Conservation (phyloP, 2,797 vertebrate species). For the Morus bassanus region DNA sequence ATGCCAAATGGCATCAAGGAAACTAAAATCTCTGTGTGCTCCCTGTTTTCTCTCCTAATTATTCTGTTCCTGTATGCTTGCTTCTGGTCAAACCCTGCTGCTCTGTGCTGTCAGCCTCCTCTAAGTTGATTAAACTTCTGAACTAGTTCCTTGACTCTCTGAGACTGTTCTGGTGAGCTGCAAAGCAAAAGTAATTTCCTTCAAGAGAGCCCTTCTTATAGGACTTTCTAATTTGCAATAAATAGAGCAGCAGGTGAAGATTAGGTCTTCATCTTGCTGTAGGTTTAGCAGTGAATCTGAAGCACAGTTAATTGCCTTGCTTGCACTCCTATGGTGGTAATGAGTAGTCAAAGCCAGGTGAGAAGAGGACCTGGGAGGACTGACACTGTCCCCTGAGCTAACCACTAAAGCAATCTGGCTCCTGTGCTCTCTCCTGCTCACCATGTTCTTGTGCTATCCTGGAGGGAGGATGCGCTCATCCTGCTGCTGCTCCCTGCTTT, state of each 20-base stretch:
- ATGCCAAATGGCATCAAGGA: background rate
- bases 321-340: background rate
- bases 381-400: background rate
- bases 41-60: background rate
- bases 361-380: background rate
- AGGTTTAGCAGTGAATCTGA: background rate
- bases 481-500: background rate
- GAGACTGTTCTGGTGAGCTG: background rate
- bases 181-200: background rate
- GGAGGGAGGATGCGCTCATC: background rate
- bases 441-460: fast-evolving
- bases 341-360: background rate
- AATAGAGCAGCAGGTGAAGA: background rate
- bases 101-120: background rate
- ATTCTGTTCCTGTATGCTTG: background rate
- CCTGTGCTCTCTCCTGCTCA: background rate
- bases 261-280: background rate
- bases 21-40: background rate
- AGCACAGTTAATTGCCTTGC: background rate
- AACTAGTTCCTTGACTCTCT: background rate
- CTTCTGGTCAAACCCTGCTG: background rate
- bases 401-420: background rate
- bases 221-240: background rate
- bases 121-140: background rate
- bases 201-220: background rate